Evolutionary conservation across 2,888 invertebrate genomes (phyloP).

Genomic region (Eupithecia subfuscata): DNA sequence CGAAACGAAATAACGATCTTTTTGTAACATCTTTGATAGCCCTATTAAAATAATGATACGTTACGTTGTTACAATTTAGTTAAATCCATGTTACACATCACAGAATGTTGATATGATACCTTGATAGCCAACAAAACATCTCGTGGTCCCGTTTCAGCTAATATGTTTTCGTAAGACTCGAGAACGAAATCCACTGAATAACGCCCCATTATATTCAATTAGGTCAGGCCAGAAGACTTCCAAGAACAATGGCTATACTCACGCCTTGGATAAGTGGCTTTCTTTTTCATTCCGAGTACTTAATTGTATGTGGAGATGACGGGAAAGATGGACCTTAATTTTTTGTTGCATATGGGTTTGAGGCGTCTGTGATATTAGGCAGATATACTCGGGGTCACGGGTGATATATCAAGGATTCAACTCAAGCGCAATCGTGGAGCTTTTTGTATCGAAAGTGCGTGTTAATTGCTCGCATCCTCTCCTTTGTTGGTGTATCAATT

Average conservation of each 20-base stretch:
- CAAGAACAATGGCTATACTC: constrained; percentile 80
- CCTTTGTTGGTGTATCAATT: constrained; percentile 81
- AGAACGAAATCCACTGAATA: constrained; percentile 67
- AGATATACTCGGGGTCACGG: constrained; percentile 53
- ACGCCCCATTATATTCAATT: constrained; percentile 82
- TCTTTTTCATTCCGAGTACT: constrained; percentile 75
- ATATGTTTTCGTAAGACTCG: constrained; percentile 71
- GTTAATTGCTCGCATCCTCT: constrained; percentile 81
- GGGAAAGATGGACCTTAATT: constrained; percentile 66
- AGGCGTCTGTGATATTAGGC: constrained; percentile 60
- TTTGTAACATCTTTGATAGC: constrained; percentile 53
- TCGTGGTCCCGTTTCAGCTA: constrained; percentile 55
- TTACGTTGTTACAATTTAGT: constrained; percentile 66
- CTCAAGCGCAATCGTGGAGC: constrained; percentile 52
- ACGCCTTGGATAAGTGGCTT: constrained; percentile 76
- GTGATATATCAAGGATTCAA: constrained; percentile 54
- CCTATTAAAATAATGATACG: constrained; percentile 71
- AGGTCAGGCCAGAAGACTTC: constrained; percentile 79
- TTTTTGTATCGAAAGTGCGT: constrained; percentile 70
- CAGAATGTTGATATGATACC: constrained; percentile 39
- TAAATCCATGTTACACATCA: constrained; percentile 52
- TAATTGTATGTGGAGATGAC: constrained; percentile 76
- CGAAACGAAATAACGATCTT: constrained; percentile 56
- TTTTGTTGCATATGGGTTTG: constrained; percentile 53
- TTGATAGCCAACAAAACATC: constrained; percentile 31